Percentiles rank a stretch among this genome's conserved stretches.
Evolutionary conservation across 2,113 vertebrate species (phyloP).

Genomic region (Phalacrocorax brasilianus): DNA sequence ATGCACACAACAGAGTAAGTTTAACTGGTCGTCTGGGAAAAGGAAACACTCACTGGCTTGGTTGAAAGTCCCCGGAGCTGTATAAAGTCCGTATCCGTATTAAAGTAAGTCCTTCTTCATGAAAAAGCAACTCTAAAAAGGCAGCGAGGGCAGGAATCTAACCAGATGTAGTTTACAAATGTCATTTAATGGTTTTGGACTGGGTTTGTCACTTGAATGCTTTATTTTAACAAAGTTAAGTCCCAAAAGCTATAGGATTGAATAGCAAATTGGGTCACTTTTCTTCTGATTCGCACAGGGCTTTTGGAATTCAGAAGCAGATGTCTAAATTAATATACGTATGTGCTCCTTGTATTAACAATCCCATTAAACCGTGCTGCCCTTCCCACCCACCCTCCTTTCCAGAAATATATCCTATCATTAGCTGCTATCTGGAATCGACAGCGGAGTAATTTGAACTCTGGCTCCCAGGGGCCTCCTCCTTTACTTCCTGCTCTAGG

Average conservation of each 20-base stretch:
- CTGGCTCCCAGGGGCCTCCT: conserved; percentile 89
- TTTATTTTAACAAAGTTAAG: neutral
- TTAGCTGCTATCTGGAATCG: conserved; percentile 91
- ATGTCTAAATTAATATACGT: conserved; percentile 61
- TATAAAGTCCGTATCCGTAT: neutral
- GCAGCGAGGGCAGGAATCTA: accelerated
- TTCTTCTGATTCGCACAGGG: neutral
- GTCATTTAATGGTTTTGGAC: neutral
- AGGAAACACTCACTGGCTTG: neutral
- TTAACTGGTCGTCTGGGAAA: neutral
- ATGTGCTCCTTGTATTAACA: conserved; percentile 65
- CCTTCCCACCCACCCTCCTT: conserved; percentile 46
- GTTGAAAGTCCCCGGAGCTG: neutral
- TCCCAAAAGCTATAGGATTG: neutral
- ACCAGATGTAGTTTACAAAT: neutral
- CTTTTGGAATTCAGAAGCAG: conserved; percentile 34
- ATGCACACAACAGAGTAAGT: neutral
- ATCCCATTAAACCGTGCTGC: conserved; percentile 48
- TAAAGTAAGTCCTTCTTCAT: neutral
- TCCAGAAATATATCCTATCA: conserved; percentile 82
- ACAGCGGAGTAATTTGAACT: conserved; percentile 93
- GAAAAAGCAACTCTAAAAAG: neutral
- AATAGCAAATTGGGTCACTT: neutral
- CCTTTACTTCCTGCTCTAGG: conserved; percentile 93
- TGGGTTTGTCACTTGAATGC: neutral